These are phyloP conservation scores for Sminthopsis crassicaudata DNA, from an alignment of 2,113 vertebrate genomes.

Conservation along the genomic window DNA sequence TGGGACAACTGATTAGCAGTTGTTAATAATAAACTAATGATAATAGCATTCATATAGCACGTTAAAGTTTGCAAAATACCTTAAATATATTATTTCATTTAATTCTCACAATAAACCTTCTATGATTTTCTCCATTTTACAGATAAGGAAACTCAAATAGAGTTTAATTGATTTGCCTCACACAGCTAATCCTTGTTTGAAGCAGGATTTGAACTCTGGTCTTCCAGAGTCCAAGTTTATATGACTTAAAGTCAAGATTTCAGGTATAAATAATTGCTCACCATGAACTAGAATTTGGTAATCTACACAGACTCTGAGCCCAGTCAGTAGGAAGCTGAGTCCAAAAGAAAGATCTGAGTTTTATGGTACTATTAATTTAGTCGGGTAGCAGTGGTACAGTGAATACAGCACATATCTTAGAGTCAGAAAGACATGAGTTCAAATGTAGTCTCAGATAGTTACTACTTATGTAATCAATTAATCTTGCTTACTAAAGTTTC, in stretches of 20 bases:
- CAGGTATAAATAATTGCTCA: not conserved
- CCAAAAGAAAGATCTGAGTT: not conserved
- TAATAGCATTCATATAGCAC: not conserved
- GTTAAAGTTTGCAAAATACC: not conserved
- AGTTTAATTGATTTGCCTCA: not conserved
- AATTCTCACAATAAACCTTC: not conserved
- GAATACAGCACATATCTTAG: accelerated
- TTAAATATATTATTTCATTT: not conserved
- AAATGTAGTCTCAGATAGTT: not conserved
- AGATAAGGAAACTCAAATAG: not conserved
- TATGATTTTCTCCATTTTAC: not conserved
- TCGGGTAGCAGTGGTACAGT: not conserved
- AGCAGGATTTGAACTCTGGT: not conserved
- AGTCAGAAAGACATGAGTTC: not conserved
- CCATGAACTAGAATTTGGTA: not conserved
- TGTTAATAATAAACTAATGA: not conserved
- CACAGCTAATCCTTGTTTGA: not conserved
- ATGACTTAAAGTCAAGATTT: not conserved
- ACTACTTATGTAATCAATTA: not conserved
- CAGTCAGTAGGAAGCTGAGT: not conserved
- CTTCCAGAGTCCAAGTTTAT: not conserved
- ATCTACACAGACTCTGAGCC: not conserved
- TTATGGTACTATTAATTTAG: not conserved
- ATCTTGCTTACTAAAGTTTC: not conserved
- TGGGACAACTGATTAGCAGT: not conserved